Evolutionary conservation across 2,113 vertebrate species (phyloP).

Genomic region (Pygoscelis antarcticus): DNA sequence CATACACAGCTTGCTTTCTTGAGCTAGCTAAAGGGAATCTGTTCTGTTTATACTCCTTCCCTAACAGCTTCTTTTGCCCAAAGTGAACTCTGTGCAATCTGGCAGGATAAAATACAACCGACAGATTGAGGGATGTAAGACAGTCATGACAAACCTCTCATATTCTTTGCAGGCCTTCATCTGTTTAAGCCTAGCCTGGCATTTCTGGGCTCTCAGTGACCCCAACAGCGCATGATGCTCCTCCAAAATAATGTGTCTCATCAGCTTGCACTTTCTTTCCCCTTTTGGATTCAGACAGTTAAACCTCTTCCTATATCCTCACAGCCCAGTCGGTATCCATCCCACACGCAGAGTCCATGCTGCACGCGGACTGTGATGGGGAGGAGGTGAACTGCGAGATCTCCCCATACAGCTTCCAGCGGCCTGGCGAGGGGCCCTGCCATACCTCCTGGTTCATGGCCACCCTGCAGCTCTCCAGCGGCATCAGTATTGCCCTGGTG

Average conservation of each 20-base stretch:
- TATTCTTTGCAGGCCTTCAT: not conserved
- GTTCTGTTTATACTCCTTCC: not conserved
- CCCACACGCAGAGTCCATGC: slow-evolving; percentile 72
- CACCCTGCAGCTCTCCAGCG: slow-evolving; percentile 70
- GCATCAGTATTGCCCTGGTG: slow-evolving; percentile 73
- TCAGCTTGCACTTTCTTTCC: not conserved
- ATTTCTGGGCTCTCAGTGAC: not conserved
- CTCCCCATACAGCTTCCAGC: slow-evolving; percentile 58
- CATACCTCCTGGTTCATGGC: slow-evolving; percentile 69
- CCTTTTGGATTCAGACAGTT: not conserved
- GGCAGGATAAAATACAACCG: not conserved
- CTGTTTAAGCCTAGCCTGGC: not conserved
- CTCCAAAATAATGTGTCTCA: not conserved
- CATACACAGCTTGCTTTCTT: not conserved
- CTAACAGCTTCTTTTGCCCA: not conserved
- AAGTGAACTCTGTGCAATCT: not conserved
- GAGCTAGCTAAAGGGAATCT: not conserved
- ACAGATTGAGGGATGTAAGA: not conserved
- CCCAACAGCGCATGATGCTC: not conserved
- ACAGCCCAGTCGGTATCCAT: slow-evolving; percentile 68
- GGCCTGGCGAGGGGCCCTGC: not conserved
- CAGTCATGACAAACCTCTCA: not conserved
- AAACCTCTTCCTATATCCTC: not conserved
- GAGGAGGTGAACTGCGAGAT: slow-evolving; percentile 81
- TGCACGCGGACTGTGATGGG: slow-evolving; percentile 80